Conservation (phyloP, 2,888 invertebrate species). For the Pycnomerus fuliginosus region DNA sequence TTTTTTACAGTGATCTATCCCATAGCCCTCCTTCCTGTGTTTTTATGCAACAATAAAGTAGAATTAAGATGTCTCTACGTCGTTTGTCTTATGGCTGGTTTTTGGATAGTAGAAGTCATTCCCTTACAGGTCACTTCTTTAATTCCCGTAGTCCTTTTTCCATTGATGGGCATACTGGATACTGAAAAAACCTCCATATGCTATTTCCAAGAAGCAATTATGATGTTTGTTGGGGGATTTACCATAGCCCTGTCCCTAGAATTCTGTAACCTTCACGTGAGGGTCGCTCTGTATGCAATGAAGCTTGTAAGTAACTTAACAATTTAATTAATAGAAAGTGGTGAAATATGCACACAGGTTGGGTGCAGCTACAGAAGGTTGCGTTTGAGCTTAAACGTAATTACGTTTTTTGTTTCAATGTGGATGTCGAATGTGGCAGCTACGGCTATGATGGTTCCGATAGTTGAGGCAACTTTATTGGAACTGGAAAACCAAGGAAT, state of each 20-base stretch:
- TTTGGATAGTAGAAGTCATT: conserved; percentile 70
- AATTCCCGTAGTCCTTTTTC: conserved; percentile 79
- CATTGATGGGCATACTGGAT: conserved; percentile 75
- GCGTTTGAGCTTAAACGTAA: conserved; percentile 80
- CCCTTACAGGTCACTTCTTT: conserved; percentile 82
- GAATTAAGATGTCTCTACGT: conserved; percentile 76
- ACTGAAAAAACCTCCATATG: conserved; percentile 62
- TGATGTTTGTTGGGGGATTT: conserved; percentile 88
- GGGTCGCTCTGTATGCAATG: conserved; percentile 82
- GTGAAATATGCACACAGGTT: conserved; percentile 27
- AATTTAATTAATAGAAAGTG: not conserved
- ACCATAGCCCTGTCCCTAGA: conserved; percentile 90
- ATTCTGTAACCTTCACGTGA: conserved; percentile 82
- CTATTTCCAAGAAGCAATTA: conserved; percentile 78
- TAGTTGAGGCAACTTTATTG: conserved; percentile 80
- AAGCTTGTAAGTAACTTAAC: conserved; percentile 52
- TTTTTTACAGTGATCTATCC: conserved; percentile 70
- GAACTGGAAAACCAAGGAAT: conserved; percentile 77
- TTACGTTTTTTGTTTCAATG: conserved; percentile 95
- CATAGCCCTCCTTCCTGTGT: conserved; percentile 66
- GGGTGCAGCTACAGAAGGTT: conserved; percentile 59
- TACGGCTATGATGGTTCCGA: conserved; percentile 93
- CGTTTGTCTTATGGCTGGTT: conserved; percentile 74
- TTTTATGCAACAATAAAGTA: conserved; percentile 59
- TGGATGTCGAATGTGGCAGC: conserved; percentile 96